Conservation (phyloP, 2,888 invertebrate species). For the Leptogaster cylindrica region DNA sequence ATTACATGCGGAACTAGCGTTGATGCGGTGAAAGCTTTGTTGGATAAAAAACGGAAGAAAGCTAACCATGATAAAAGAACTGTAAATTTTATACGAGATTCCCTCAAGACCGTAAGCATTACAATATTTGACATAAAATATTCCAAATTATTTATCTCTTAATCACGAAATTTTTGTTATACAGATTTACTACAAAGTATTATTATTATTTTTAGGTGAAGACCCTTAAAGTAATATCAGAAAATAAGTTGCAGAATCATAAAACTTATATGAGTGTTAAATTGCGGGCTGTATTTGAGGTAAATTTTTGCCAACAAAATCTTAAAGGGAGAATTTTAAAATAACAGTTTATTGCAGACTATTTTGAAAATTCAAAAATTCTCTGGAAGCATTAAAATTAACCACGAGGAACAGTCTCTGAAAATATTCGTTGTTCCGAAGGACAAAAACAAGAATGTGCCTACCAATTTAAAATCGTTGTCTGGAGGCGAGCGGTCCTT, state of each 20-base stretch:
- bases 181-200: too few relatives aligned
- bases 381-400: slow-evolving; percentile 53
- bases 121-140: too few relatives aligned
- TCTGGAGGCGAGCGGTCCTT: slow-evolving; percentile 97
- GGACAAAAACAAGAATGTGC: slow-evolving; percentile 61
- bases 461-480: slow-evolving; percentile 70
- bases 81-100: too few relatives aligned
- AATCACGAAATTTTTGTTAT: too few relatives aligned
- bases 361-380: slow-evolving; percentile 55
- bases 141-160: too few relatives aligned
- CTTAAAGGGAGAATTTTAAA: not conserved
- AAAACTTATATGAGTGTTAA: too few relatives aligned
- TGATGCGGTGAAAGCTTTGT: slow-evolving; percentile 54
- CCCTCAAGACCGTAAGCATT: too few relatives aligned
- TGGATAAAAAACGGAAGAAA: slow-evolving; percentile 62
- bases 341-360: slow-evolving; percentile 51
- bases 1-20: slow-evolving; percentile 44
- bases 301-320: slow-evolving; percentile 48
- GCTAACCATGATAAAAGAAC: too few relatives aligned
- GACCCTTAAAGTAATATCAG: too few relatives aligned
- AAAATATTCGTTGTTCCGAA: slow-evolving; percentile 66
- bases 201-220: too few relatives aligned
- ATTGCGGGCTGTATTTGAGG: slow-evolving; percentile 57
- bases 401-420: slow-evolving; percentile 62
- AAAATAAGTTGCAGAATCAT: too few relatives aligned